These are phyloP conservation scores for Pollenia amentaria DNA, from an alignment of 2,888 invertebrate genomes.

Conservation along the genomic window DNA sequence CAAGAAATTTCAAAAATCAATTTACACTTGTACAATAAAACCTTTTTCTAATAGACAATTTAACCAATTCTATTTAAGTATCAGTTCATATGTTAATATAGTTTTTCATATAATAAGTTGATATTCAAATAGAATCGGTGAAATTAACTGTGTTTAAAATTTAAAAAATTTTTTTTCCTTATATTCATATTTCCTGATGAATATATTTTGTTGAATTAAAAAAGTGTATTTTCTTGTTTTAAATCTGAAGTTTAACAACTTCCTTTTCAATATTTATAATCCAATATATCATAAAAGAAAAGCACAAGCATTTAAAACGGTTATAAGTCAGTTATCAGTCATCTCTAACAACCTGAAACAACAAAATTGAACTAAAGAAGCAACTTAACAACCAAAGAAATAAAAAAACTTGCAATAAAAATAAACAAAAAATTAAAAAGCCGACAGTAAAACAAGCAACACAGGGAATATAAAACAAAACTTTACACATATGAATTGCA, in stretches of 20 bases:
- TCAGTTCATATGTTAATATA: too few species aligned
- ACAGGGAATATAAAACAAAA: constrained; percentile 6
- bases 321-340: constrained; percentile 67
- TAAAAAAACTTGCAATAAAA: constrained; percentile 56
- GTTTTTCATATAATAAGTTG: too few species aligned
- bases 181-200: constrained; percentile 32
- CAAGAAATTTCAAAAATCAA: too few species aligned
- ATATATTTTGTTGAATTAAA: constrained; percentile 32
- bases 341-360: constrained; percentile 59
- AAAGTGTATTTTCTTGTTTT: background rate
- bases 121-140: too few species aligned
- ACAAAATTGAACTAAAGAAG: constrained; percentile 44
- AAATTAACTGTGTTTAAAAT: background rate
- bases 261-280: constrained; percentile 52
- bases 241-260: constrained; percentile 10
- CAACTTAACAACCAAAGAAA: constrained; percentile 46
- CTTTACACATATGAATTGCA: constrained; percentile 20
- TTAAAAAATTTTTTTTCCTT: background rate
- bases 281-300: constrained; percentile 56
- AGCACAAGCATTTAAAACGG: constrained; percentile 39
- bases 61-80: too few species aligned
- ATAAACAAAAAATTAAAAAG: constrained; percentile 31
- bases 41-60: too few species aligned
- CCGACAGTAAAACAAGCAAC: constrained; percentile 22
- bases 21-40: too few species aligned